These are phyloP conservation scores for Rhinella marina DNA, from an alignment of 2,797 vertebrate genomes.

Conservation along the genomic window DNA sequence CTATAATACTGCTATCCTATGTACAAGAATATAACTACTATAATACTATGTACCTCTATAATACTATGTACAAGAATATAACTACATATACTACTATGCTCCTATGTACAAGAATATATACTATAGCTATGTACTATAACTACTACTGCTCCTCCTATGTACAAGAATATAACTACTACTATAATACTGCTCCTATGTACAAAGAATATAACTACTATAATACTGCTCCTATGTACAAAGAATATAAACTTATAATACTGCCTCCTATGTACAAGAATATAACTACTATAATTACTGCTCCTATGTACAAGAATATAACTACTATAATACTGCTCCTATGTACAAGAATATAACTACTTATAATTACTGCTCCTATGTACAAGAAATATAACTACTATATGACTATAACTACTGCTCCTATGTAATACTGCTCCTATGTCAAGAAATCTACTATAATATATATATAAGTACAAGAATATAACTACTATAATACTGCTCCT, in stretches of 20 bases:
- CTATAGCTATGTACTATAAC: neutral
- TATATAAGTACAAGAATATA: neutral
- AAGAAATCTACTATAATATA: too few species aligned
- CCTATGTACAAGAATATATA: neutral
- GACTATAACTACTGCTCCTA: too few species aligned
- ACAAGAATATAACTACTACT: too few species aligned
- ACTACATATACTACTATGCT: slow-evolving; percentile 2
- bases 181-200: neutral
- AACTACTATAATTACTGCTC: neutral
- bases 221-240: neutral
- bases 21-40: neutral
- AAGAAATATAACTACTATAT: too few species aligned
- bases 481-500: neutral
- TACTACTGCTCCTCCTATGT: too few species aligned
- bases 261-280: neutral
- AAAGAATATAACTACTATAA: slow-evolving; percentile 12
- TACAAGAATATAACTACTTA: too few species aligned
- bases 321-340: too few species aligned
- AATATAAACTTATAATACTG: too few species aligned
- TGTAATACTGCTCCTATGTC: too few species aligned
- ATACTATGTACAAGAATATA: slow-evolving; percentile 1
- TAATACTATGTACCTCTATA: slow-evolving; percentile 1
- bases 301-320: too few species aligned
- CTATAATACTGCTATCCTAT: slow-evolving; percentile 3
- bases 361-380: too few species aligned